Base-by-base conservation (phyloP, 2,797 vertebrate genomes). In the Acestrorhynchus altus region DNA sequence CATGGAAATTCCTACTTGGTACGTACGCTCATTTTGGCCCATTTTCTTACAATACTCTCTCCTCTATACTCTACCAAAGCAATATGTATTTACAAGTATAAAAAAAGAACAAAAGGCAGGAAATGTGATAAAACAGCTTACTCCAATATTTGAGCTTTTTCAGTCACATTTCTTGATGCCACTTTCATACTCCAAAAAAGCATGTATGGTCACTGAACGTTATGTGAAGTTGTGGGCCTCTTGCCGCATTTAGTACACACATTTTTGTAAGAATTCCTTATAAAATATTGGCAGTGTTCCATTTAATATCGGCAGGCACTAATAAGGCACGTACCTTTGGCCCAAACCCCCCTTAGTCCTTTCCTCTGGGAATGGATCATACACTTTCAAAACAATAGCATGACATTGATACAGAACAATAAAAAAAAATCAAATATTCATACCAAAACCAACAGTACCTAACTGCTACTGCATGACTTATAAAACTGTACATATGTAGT, bases 321-420 rank as follows among this genome's bases (percentile, higher is more conserved):
- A 94, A 93, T 98, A 98, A 99, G 97, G 97, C 98, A 98, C 96
- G 93, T 94, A 95, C 93, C 94, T 95, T 85, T 87, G 7, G 76
- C 91, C 89, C 88, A 93, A 88, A 90, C 86, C 88, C 88, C n/a
- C 20, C 40, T n/a, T 6, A 52, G 54, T 77, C 86, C 82, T 85
- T 85, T 90, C 54, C 61, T 83, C 83, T 89, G 83, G 86, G 87
- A 91, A 90, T 12, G 18, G 88, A 88, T 89, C 88, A 89, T 88
- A 91, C 84, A 91, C 85, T 86, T 88, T 88, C 44, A 85, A 87
- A 80, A 76, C 69, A 81, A 83, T 74, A 85, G 28, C 71, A 75
- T 71, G 73, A 76, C 71, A 81, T 82, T 76, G 77, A 67, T 61
- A 82, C 88, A 91, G 87, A 57, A 83, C 86, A 35, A 2, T 2